phyloP scores from a whole-genome alignment of 2,797 vertebrate genomes.

The Sebastes miniatus region DNA sequence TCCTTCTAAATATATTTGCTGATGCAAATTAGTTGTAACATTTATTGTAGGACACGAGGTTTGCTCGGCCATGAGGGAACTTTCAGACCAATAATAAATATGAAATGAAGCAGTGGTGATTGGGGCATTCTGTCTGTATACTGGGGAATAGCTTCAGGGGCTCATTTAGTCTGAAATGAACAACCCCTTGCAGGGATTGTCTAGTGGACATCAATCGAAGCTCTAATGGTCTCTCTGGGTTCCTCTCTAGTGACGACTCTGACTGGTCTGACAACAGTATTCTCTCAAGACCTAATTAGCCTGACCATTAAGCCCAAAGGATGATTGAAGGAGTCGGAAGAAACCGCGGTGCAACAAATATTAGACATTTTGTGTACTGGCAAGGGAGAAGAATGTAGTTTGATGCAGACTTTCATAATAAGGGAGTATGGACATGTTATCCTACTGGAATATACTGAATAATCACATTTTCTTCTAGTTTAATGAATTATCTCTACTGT shows the following conservation, averaged over 20 bases:
- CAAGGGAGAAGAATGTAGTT: background rate
- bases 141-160: slow-evolving; percentile 24
- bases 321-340: slow-evolving; percentile 33
- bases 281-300: slow-evolving; percentile 72
- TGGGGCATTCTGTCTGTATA: background rate
- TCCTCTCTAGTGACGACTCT: slow-evolving; percentile 55
- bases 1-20: background rate
- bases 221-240: slow-evolving; percentile 63
- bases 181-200: slow-evolving; percentile 41
- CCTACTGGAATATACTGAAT: background rate
- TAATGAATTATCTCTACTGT: background rate
- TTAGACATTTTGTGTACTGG: background rate
- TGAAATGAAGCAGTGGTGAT: slow-evolving; percentile 21
- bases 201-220: slow-evolving; percentile 52
- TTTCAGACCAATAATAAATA: slow-evolving; percentile 24
- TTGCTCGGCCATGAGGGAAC: background rate
- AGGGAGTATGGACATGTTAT: background rate
- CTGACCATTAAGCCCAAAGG: slow-evolving; percentile 57
- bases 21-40: background rate
- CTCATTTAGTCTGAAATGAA: slow-evolving; percentile 62
- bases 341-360: slow-evolving; percentile 30
- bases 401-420: background rate
- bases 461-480: background rate
- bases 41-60: background rate
- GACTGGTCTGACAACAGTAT: slow-evolving; percentile 59